Base-by-base conservation (phyloP, 2,113 vertebrate genomes). In the Podocnemis expansa region DNA sequence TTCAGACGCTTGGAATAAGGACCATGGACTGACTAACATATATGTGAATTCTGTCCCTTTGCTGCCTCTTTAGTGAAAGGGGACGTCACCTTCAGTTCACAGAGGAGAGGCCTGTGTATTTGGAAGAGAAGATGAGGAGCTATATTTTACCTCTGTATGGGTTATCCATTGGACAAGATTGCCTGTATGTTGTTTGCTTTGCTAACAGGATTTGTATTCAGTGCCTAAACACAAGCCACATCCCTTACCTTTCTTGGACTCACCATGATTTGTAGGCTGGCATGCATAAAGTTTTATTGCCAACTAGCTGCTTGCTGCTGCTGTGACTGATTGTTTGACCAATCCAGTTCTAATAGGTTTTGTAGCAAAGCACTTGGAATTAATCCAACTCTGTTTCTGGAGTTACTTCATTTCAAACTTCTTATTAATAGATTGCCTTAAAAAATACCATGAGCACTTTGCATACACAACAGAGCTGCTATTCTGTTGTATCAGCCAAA, bases 291-390 rank as follows among this genome's bases (percentile, higher is more conserved):
- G 0, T 55, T 47, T 91, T 92, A 55, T 60, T 60, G 80, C 17
- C 56, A 80, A 84, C 78, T 83, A 93, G 83, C 43, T 93, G 73
- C 73, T 93, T 91, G 89, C 80, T 93, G 56, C 67, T 82, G 56
- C 58, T 82, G 52, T 85, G 63, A 21, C 19, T 92, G 78, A 89
- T 90, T 87, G n/a, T 81, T 86, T 81, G 56, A 55, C 38, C 51
- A 78, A 29, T 0, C 47, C 51, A 41, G 21, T 60, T 70, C 80
- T 43, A 82, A 67, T 10, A 78, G 49, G 16, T 56, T 67, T 85
- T 55, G 89, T 38, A 89, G 55, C 80, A 76, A 95, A 81, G 47
- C 56, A 79, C 10, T 83, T 83, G 56, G 82, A 67, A 34, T 38
- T 67, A 67, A 63, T 22, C 58, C 31, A n/a, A 34, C 22, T 49